These are phyloP conservation scores for Caenorhabditis drosophilae DNA, from an alignment of 2,888 invertebrate genomes.

Conservation along the genomic window DNA sequence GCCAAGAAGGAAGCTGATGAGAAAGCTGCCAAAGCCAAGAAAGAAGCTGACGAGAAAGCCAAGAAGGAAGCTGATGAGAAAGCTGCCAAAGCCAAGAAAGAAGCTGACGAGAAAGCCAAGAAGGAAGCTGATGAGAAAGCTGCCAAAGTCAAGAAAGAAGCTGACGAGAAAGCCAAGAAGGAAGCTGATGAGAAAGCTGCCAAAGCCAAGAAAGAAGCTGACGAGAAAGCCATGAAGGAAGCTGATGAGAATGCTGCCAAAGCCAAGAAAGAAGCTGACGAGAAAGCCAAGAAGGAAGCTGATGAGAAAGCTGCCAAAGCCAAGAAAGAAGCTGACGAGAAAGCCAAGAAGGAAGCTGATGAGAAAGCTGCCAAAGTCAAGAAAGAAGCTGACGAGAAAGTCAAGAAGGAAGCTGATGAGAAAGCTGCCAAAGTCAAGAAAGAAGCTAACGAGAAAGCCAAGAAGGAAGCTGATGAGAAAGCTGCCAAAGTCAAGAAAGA, in stretches of 20 bases:
- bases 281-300: slow-evolving; percentile 14
- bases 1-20: slow-evolving; percentile 12
- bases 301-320: slow-evolving; percentile 6
- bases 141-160: slow-evolving; percentile 5
- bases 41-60: slow-evolving; percentile 2
- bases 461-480: neutral
- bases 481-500: slow-evolving; percentile 2
- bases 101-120: slow-evolving; percentile 7
- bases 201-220: slow-evolving; percentile 15
- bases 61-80: slow-evolving; percentile 25
- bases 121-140: slow-evolving; percentile 1
- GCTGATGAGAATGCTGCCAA: too few species aligned
- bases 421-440: slow-evolving; percentile 6
- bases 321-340: slow-evolving; percentile 10
- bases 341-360: slow-evolving; percentile 1
- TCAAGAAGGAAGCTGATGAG: slow-evolving; percentile 5
- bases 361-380: slow-evolving; percentile 2
- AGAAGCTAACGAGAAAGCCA: too few species aligned
- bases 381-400: neutral
- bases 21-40: neutral
- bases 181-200: neutral
- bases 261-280: slow-evolving; percentile 20
- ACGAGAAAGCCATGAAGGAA: too few species aligned
- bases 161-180: slow-evolving; percentile 9
- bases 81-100: slow-evolving; percentile 1